Evolutionary conservation across 2,113 vertebrate species (phyloP).

Genomic region (Kryptolebias marmoratus): DNA sequence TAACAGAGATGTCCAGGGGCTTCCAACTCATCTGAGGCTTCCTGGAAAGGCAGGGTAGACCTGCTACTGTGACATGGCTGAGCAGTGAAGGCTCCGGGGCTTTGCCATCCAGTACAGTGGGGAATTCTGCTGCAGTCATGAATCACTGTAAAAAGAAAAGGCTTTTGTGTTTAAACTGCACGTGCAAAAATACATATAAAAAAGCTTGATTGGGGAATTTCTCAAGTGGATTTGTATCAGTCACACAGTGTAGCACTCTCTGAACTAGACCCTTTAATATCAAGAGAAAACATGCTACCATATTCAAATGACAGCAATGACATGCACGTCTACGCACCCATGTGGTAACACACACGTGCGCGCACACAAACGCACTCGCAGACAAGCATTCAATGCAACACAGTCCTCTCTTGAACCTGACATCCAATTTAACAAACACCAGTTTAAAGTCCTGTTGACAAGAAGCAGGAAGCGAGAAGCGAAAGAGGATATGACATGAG

Average conservation of each 20-base stretch:
- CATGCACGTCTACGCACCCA: conserved; percentile 7
- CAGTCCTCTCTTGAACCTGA: conserved; percentile 78
- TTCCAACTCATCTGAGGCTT: conserved; percentile 68
- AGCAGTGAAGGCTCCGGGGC: conserved; percentile 56
- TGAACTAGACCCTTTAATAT: conserved; percentile 35
- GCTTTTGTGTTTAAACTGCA: conserved; percentile 28
- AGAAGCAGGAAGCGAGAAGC: conserved; percentile 77
- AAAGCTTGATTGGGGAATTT: conserved; percentile 8
- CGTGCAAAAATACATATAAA: conserved; percentile 3
- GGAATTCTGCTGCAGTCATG: conserved; percentile 6
- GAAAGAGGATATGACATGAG: conserved; percentile 83
- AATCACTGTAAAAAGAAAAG: conserved; percentile 38
- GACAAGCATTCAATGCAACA: conserved; percentile 68
- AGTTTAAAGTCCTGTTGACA: conserved; percentile 83
- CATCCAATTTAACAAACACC: conserved; percentile 80
- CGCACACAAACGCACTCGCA: conserved; percentile 49
- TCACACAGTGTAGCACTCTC: conserved; percentile 26
- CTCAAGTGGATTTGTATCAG: conserved; percentile 8
- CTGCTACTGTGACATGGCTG: conserved; percentile 66
- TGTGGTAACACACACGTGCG: background rate
- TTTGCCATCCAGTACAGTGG: conserved; percentile 38
- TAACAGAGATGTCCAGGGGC: conserved; percentile 77
- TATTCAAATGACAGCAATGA: conserved; percentile 46
- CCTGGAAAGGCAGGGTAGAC: conserved; percentile 67
- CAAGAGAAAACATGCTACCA: conserved; percentile 56